These are phyloP conservation scores for Mya arenaria DNA, from an alignment of 1,140 invertebrate species.

Conservation along the genomic window DNA sequence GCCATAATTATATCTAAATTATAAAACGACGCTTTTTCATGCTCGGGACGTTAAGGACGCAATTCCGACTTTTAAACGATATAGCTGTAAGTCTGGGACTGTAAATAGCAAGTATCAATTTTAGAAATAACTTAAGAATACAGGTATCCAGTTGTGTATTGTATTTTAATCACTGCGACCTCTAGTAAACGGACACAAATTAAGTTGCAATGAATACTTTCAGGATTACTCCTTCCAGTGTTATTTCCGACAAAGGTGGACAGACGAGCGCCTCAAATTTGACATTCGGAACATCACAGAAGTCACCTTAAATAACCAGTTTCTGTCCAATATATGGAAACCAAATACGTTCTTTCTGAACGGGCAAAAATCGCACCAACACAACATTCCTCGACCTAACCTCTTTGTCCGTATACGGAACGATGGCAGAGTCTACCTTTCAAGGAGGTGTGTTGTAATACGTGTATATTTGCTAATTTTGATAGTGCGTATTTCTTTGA, in stretches of 20 bases:
- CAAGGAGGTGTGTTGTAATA: slow-evolving; percentile 92
- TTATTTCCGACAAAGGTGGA: slow-evolving; percentile 91
- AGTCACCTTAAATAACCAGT: slow-evolving; percentile 79
- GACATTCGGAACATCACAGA: slow-evolving; percentile 73
- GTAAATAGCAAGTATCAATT: no score
- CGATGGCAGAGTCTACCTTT: slow-evolving; percentile 96
- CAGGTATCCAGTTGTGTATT: not conserved
- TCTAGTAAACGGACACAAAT: no score
- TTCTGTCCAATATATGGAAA: slow-evolving; percentile 90
- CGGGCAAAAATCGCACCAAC: slow-evolving; percentile 95
- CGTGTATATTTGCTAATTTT: no score
- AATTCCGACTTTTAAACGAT: no score
- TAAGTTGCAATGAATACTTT: no score
- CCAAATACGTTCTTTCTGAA: slow-evolving; percentile 97
- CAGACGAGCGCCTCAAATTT: slow-evolving; percentile 82
- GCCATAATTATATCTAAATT: no score
- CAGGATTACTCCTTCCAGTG: slow-evolving; percentile 98
- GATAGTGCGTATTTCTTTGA: no score
- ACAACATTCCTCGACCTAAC: slow-evolving; percentile 97
- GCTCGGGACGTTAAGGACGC: no score
- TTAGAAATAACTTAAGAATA: no score
- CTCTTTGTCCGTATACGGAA: slow-evolving; percentile 91
- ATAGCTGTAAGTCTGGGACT: no score
- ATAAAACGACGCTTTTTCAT: no score
- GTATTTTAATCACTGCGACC: not conserved